Conservation (phyloP, 1,140 invertebrate species). For the Bombus affinis region DNA sequence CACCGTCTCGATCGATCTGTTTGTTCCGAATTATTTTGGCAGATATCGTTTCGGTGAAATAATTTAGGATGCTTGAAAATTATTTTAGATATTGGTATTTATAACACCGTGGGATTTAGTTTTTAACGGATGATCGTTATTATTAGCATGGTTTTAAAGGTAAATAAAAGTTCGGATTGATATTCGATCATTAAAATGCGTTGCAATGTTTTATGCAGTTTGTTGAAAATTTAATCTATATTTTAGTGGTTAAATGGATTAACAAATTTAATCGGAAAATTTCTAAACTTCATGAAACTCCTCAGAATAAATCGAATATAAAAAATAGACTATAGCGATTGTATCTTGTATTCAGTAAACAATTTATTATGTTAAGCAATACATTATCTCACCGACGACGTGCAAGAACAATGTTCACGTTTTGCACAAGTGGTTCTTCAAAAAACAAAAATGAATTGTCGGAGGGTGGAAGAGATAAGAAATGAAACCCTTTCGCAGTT, state of each 20-base stretch:
- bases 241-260: neutral
- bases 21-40: neutral
- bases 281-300: no score
- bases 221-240: neutral
- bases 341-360: neutral
- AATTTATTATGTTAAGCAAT: neutral
- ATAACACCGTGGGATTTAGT: neutral
- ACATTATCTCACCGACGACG: neutral
- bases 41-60: neutral
- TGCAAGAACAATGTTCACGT: neutral
- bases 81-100: neutral
- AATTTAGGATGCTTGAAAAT: neutral
- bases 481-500: slow-evolving; percentile 6
- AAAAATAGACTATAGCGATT: neutral
- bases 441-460: neutral
- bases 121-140: neutral
- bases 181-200: neutral
- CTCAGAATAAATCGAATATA: no score
- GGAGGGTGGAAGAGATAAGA: neutral
- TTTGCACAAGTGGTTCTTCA: neutral
- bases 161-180: neutral
- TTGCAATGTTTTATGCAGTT: neutral
- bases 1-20: neutral
- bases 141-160: neutral
- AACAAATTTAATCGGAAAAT: neutral